These are phyloP conservation scores for Lepus americanus DNA, from an alignment of 2,113 vertebrate genomes.

Conservation along the genomic window DNA sequence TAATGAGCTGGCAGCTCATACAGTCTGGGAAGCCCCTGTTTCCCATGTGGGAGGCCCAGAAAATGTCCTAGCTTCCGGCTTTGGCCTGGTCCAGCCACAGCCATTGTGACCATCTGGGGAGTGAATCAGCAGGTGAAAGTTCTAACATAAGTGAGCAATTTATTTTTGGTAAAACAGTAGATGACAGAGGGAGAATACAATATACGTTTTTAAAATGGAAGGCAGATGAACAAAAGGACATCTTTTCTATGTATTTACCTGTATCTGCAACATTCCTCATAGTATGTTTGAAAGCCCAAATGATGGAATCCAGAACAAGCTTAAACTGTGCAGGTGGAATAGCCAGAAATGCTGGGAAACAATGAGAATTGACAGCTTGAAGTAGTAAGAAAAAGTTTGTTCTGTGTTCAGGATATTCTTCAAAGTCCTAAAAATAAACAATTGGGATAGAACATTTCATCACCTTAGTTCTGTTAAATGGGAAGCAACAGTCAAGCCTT, in stretches of 20 bases:
- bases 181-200: too few species aligned
- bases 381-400: slow-evolving; percentile 99
- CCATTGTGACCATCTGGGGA: too few species aligned
- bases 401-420: slow-evolving; percentile 98
- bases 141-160: too few species aligned
- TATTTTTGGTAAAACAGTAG: too few species aligned
- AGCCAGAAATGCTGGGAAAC: slow-evolving; percentile 98
- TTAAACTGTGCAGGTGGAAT: slow-evolving; percentile 99
- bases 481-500: neutral
- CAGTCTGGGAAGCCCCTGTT: too few species aligned
- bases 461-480: neutral
- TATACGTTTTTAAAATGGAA: neutral
- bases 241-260: slow-evolving; percentile 86
- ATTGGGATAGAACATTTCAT: slow-evolving; percentile 42
- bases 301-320: slow-evolving; percentile 99
- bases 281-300: slow-evolving; percentile 99
- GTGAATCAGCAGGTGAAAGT: too few species aligned
- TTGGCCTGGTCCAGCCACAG: too few species aligned
- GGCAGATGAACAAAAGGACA: neutral
- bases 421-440: slow-evolving; percentile 92
- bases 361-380: slow-evolving; percentile 99
- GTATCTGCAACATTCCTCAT: slow-evolving; percentile 99
- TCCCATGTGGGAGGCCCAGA: too few species aligned
- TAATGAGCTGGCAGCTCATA: neutral
- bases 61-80: too few species aligned